Base-by-base conservation (phyloP, 2,888 invertebrate species). In the Cantharis nigra region DNA sequence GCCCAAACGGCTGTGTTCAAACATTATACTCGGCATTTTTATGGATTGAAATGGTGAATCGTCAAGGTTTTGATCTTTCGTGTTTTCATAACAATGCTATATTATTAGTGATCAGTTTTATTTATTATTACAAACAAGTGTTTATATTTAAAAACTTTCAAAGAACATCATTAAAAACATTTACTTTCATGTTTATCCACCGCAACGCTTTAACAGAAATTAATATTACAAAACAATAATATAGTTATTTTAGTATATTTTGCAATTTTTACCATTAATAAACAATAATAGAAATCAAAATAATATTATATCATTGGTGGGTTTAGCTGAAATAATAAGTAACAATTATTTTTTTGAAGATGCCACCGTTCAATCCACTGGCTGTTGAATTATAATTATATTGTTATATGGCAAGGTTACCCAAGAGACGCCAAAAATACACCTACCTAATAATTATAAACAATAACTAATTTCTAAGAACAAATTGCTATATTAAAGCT, bases 131-230 rank as follows among this genome's bases (percentile, higher is more conserved):
- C 64, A 74, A 74, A 63, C 30, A 75, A 26, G 64, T 14, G 65
- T 64, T 71, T 33, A 18, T 16, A 71, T 49, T 16, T 63, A 70
- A 75, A 75, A 75, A 70, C 70, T 20, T 30, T 49, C 23, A 65
- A 70, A 69, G 23, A 69, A 18, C 20, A 49, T 49, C 49, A 49
- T 49, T 49, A 49, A 75, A 71, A 75, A 71, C 71, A 69, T 73
- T 75, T 72, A 75, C 78, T 78, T 78, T 78, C 78, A 72, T 74
- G 72, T 71, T 72, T 72, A 69, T 69, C 18, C 49, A 74, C 74
- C 71, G 74, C 70, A 71, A 75, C 75, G 75, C 20, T 67, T 69
- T 74, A 75, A 76, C 63, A 72, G 33, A 72, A 69, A 76, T 63
- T 64, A 70, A 33, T 10, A 62, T 75, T 75, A 71, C 75, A 69